A percentile compares a stretch with the other conserved stretches of the same genome.
Conservation (phyloP, 2,888 invertebrate genomes). For the Cancer borealis region DNA sequence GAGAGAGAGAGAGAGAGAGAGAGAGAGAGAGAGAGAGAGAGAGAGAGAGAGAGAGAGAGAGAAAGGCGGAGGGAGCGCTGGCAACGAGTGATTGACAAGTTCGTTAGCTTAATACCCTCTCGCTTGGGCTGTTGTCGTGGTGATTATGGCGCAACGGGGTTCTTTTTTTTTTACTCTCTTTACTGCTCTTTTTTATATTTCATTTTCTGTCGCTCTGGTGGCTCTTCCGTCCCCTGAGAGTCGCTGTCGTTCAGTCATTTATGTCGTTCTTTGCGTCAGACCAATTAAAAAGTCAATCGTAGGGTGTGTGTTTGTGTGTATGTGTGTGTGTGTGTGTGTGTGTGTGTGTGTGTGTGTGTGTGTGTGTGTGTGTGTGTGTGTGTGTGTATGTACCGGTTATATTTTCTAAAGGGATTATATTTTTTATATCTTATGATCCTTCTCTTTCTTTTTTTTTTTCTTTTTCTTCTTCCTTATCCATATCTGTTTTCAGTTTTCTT, state of each 20-base stretch:
- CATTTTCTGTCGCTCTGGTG: background rate
- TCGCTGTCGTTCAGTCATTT: background rate
- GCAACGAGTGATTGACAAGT: slow-evolving; percentile 54
- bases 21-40: slow-evolving; percentile 53
- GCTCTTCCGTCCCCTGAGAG: background rate
- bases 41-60: background rate
- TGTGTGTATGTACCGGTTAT: no score
- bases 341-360: no score
- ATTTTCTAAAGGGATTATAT: background rate
- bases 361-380: no score
- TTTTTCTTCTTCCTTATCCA: background rate
- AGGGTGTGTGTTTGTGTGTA: no score
- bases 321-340: no score
- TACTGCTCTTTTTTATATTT: background rate
- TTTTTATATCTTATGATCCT: background rate
- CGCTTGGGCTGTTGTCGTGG: slow-evolving; percentile 41
- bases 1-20: background rate
- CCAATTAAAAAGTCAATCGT: background rate
- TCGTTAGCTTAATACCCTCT: slow-evolving; percentile 57
- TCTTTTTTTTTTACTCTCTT: slow-evolving; percentile 34
- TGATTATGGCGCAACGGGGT: slow-evolving; percentile 1
- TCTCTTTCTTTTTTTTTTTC: background rate
- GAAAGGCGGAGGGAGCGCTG: background rate
- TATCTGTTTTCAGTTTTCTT: background rate
- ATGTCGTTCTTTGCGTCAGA: background rate